Percentiles rank a stretch among this genome's conserved stretches.
Conservation (phyloP, 2,888 invertebrate genomes). For the Phyllotreta cruciferae region DNA sequence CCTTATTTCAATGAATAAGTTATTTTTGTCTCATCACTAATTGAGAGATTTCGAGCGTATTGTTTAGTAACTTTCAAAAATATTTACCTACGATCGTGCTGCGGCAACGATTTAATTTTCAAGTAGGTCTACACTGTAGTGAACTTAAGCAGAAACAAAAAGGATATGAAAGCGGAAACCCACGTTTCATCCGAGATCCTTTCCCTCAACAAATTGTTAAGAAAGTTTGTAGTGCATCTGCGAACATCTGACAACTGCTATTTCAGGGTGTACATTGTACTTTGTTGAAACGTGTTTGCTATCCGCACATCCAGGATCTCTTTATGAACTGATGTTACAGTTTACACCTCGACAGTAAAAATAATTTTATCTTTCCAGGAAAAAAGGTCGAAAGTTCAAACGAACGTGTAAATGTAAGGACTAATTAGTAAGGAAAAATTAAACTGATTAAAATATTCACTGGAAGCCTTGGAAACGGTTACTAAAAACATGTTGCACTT, state of each 20-base stretch:
- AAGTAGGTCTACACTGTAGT: neutral
- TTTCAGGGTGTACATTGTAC: constrained; percentile 14
- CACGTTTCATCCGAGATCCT: constrained; percentile 12
- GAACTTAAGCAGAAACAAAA: constrained; percentile 7
- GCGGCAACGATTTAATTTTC: too few species aligned
- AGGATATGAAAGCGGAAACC: constrained; percentile 10
- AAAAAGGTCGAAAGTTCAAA: neutral
- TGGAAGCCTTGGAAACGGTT: neutral
- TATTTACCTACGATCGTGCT: too few species aligned
- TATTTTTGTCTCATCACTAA: too few species aligned
- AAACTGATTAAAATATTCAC: neutral
- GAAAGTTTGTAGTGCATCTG: constrained; percentile 25
- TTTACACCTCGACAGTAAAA: constrained; percentile 12
- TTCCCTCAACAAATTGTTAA: constrained; percentile 22
- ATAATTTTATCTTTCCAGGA: constrained; percentile 8
- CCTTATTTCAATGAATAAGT: too few species aligned
- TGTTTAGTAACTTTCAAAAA: too few species aligned
- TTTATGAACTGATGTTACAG: constrained; percentile 17
- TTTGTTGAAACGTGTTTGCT: constrained; percentile 10
- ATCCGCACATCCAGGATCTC: constrained; percentile 13
- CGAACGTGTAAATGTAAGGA: neutral
- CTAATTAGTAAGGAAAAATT: too few species aligned
- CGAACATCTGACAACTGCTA: constrained; percentile 21
- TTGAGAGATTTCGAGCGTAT: too few species aligned
- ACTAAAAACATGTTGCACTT: constrained; percentile 16